Evolutionary conservation across 2,113 vertebrate genomes (phyloP), one percentile per base, ranked within the genome.

Genomic region (Procavia capensis): DNA sequence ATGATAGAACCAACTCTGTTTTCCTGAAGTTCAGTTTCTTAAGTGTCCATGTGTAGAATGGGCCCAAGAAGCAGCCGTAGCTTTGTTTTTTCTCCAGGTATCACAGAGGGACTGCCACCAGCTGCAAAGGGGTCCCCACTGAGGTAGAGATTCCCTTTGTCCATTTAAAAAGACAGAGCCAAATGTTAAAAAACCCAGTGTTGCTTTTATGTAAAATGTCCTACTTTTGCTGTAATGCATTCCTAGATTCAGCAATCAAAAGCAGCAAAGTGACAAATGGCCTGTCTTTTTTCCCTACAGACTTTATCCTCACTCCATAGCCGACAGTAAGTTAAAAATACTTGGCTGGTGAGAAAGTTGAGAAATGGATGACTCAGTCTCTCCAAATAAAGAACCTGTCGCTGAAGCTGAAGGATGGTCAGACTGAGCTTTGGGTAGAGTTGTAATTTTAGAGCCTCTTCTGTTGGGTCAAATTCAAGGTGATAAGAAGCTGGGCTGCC

Each of bases 281-380:
- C 43, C 68, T 92, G 6, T 84, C 22, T 74, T 88, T 87, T 95
- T 94, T 31, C 29, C 43, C 96, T 91, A 34, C 29, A 94, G 72
- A 75, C 88, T 85, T 85, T 87, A 43, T 54, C 83, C 91, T 97
- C 86, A 70, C 75, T 88, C 82, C 45, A 43, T 57, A 27, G 79
- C 86, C 94, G 89, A 94, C 89, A 93, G 96, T 76, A 79, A 91
- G 96, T 91, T 97, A 97, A 97, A 97, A 97, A 97, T 97, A 97
- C 93, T 97, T 85, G 70, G 80, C 91, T 96, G 83, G 89, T 95
- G 90, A 95, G 89, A 95, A 97, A 96, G 93, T 90, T 96, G 97
- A 96, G 96, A 97, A 97, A 96, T 54, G 89, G 94, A 91, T 97
- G 97, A 97, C 68, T 97, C 97, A 97, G 74, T 92, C 45, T 78